Base-by-base conservation (phyloP, 2,113 vertebrate genomes). In the Podarcis muralis region DNA sequence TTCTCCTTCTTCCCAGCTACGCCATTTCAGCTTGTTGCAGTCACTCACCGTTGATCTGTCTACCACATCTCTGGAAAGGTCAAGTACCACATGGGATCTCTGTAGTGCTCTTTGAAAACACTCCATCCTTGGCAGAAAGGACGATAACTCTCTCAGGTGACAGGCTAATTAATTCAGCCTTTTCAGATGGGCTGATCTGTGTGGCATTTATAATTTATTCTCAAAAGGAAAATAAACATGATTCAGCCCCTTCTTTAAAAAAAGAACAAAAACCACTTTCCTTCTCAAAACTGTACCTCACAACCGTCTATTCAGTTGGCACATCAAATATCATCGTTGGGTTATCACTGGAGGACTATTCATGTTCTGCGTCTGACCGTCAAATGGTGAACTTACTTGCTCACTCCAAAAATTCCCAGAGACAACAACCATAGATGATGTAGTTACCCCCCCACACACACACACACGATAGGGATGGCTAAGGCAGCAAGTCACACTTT, bases 161-260 rank as follows among this genome's bases (percentile, higher is more conserved):
- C 83, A 22, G 22, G n/a, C 79, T 94, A 92, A 95, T 95, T 95
- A 96, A 95, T 93, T 91, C 92, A 86, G 18, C 85, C 89, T 92
- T 92, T 89, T 92, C 92, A 90, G 84, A 91, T 92, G 84, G 78
- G 88, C 48, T 89, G 90, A 93, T 86, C 74, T 83, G 78, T 95
- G 94, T 96, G 95, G 95, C 93, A 96, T 96, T 94, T 95, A 83
- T 92, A 93, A 91, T 95, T 92, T 90, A 92, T 91, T 92, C 87
- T 85, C 86, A 90, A 62, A 93, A 91, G 22, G 77, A 91, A 94
- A 90, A 93, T 59, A 92, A 92, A 91, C 81, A 85, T 76, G 65
- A 89, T 90, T 89, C 81, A 88, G 91, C 81, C 27, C 66, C 53
- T 89, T 68, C 53, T 80, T 65, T 25, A 75, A 88, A 86, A 80